phyloP scores from a whole-genome alignment of 2,113 vertebrate species.

The Sturnira hondurensis region DNA sequence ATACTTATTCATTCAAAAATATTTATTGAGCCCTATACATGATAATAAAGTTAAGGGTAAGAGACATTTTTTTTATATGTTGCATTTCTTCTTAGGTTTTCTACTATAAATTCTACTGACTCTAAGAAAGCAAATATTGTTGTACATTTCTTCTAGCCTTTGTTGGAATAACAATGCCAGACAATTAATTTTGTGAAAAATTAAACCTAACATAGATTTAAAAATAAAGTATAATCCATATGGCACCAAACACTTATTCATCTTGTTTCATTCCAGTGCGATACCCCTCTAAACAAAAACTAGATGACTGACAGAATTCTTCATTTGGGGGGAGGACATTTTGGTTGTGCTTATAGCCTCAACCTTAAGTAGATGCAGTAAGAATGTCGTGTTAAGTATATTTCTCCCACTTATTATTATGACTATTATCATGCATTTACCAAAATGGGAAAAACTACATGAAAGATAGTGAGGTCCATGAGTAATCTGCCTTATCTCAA shows the following conservation, averaged over 20 bases:
- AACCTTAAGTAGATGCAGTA: not conserved
- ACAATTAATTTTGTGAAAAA: not conserved
- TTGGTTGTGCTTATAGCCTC: not conserved
- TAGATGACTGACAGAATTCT: not conserved
- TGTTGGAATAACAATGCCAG: not conserved
- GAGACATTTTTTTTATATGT: not conserved
- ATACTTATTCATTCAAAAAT: not conserved
- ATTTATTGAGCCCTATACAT: not conserved
- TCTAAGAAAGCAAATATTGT: not conserved
- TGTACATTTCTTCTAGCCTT: not conserved
- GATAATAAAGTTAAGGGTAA: not conserved
- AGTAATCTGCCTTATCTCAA: constrained; percentile 53
- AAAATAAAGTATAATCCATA: not conserved
- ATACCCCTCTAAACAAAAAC: not conserved
- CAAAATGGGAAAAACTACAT: not conserved
- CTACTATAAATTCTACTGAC: not conserved
- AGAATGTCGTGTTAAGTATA: not conserved
- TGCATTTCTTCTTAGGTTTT: not conserved
- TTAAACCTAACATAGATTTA: not conserved
- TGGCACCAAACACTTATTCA: not conserved
- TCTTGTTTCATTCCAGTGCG: not conserved
- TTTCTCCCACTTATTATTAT: constrained; percentile 40
- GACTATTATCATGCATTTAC: constrained; percentile 33
- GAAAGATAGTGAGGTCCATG: constrained; percentile 20
- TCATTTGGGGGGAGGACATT: constrained; percentile 1